Conservation (phyloP, 1,140 invertebrate species). For the Cylas formicarius region DNA sequence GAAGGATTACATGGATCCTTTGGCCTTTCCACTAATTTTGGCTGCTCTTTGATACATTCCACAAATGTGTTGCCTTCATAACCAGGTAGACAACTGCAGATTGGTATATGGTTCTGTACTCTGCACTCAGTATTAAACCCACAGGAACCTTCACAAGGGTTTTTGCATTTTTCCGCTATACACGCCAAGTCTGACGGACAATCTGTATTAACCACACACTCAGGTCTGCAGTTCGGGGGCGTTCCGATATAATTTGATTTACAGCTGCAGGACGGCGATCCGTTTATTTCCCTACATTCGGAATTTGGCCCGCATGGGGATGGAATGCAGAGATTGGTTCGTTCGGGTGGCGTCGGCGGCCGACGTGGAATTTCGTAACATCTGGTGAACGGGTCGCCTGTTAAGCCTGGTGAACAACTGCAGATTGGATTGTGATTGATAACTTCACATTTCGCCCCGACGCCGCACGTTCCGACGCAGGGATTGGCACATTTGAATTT, state of each 20-base stretch:
- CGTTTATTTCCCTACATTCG: constrained; percentile 53
- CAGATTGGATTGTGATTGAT: constrained; percentile 70
- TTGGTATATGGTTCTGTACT: constrained; percentile 67
- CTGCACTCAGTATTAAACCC: constrained; percentile 67
- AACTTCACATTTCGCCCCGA: constrained; percentile 56
- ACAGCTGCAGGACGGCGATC: constrained; percentile 67
- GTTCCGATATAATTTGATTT: constrained; percentile 66
- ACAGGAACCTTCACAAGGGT: constrained; percentile 74
- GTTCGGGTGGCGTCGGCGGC: constrained; percentile 38
- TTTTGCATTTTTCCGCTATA: constrained; percentile 66
- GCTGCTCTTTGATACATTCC: constrained; percentile 47
- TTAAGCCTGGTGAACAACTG: constrained; percentile 59
- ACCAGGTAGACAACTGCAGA: constrained; percentile 60
- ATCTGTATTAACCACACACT: constrained; percentile 72
- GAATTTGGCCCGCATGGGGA: constrained; percentile 73
- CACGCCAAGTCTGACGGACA: constrained; percentile 71
- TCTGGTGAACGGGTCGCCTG: constrained; percentile 65
- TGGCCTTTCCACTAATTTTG: constrained; percentile 41
- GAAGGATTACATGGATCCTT: constrained; percentile 51
- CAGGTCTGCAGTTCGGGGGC: constrained; percentile 69
- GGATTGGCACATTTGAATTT: constrained; percentile 66
- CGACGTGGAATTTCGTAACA: constrained; percentile 46
- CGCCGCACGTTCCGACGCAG: constrained; percentile 61
- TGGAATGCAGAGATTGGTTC: constrained; percentile 63
- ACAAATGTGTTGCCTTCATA: constrained; percentile 68